Evolutionary conservation across 1,140 invertebrate genomes (phyloP), one percentile per base, ranked within the genome.

Genomic region (Pseudachorutes palmiensis): DNA sequence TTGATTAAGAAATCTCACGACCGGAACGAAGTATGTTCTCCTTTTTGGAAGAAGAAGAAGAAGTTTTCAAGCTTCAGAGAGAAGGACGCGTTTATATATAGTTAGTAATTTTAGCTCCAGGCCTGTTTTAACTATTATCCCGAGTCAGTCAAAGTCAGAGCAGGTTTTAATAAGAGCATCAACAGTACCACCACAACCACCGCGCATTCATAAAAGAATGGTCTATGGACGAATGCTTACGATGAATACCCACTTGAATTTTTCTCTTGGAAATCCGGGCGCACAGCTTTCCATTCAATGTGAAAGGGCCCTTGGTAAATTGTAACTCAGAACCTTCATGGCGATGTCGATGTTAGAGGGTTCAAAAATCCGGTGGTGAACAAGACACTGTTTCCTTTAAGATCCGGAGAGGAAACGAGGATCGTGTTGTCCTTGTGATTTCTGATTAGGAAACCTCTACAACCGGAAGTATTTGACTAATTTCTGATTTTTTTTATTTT

Each of bases 1-100:
- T 55, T 55, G 51, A 55, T 55, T 55, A 55, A 55, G 51, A 55
- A 55, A 55, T 55, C 51, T 55, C 51, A 55, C 51, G 51, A 55
- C 51, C 51, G 51, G 51, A 55, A 55, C 51, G 51, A 55, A 55
- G 51, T 55, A 55, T 55, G 51, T 55, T 55, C 51, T 55, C 51
- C 51, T 55, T 55, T 55, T 55, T 55, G 24, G 51, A 55, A 55
- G 51, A 26, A 55, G 24, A 55, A 24, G 24, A 55, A 14, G 51
- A 55, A 55, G 51, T 5, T n/a, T n/a, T n/a, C n/a, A n/a, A n/a
- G n/a, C n/a, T n/a, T n/a, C 51, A 55, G 51, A 16, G 24, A 26
- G 24, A 16, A 55, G 24, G 51, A n/a, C n/a, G n/a, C 9, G 51
- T 12, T 55, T 55, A 55, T 55, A 55, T 55, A 55, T 55, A 55